Conservation (phyloP, 1,140 invertebrate species). For the Drosophila trapezifrons region DNA sequence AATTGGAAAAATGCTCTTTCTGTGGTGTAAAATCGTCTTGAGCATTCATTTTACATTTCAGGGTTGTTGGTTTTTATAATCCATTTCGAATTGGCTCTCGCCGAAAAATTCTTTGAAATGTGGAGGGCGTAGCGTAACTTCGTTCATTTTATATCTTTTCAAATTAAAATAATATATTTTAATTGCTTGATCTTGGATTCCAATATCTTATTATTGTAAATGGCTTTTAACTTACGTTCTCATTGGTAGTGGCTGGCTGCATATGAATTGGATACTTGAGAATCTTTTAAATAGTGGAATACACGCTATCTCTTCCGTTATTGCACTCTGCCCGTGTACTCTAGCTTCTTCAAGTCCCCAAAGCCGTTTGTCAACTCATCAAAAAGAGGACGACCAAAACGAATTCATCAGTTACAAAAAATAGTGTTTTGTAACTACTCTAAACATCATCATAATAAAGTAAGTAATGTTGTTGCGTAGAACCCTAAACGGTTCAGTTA, state of each 20-base stretch:
- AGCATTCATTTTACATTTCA: constrained; percentile 33
- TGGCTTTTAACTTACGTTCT: constrained; percentile 4
- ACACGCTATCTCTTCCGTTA: neutral
- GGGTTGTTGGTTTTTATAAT: constrained; percentile 21
- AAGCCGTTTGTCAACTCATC: constrained; percentile 4
- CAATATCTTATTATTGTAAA: constrained; percentile 17
- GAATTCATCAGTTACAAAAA: constrained; percentile 27
- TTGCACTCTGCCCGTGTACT: constrained; percentile 24
- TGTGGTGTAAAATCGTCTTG: constrained; percentile 57
- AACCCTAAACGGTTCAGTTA: constrained; percentile 69
- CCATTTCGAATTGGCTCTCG: constrained; percentile 42
- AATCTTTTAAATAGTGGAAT: neutral
- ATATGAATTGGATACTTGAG: neutral
- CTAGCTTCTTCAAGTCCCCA: neutral
- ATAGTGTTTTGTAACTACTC: constrained; percentile 23
- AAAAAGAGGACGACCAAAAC: constrained; percentile 16
- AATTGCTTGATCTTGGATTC: constrained; percentile 21
- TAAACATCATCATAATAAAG: constrained; percentile 54
- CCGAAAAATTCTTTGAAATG: constrained; percentile 72
- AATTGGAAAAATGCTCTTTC: constrained; percentile 54
- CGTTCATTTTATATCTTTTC: constrained; percentile 50
- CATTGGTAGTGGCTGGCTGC: constrained; percentile 2
- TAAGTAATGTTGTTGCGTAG: constrained; percentile 65
- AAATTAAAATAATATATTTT: constrained; percentile 33
- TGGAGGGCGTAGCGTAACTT: constrained; percentile 74